Conservation (phyloP, 2,888 invertebrate genomes). For the Patella ulyssiponensis region DNA sequence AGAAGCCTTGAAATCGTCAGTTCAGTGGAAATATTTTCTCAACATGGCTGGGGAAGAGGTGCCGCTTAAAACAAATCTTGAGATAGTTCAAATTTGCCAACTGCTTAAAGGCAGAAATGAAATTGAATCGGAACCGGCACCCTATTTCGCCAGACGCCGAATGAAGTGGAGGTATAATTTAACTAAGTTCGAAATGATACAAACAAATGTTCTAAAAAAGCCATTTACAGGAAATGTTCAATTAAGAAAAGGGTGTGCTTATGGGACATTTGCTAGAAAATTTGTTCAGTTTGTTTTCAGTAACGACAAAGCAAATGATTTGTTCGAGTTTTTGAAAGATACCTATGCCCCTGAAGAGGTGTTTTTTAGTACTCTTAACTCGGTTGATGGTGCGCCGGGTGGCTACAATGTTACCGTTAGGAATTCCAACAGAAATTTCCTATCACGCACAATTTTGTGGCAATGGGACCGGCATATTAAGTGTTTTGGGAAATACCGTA, state of each 20-base stretch:
- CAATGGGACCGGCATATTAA: slow-evolving; percentile 33
- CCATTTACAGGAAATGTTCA: slow-evolving; percentile 40
- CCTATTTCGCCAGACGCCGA: slow-evolving; percentile 30
- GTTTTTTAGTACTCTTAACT: slow-evolving; percentile 65
- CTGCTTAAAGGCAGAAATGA: slow-evolving; percentile 68
- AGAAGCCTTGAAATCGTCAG: slow-evolving; percentile 29
- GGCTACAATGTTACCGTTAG: slow-evolving; percentile 49
- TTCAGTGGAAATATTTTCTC: slow-evolving; percentile 68
- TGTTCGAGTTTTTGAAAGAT: slow-evolving; percentile 62
- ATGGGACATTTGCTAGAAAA: slow-evolving; percentile 57
- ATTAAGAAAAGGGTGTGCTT: slow-evolving; percentile 64
- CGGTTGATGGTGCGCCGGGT: slow-evolving; percentile 55
- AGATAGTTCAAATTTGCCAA: slow-evolving; percentile 65
- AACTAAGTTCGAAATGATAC: slow-evolving; percentile 27
- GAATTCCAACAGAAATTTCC: slow-evolving; percentile 41
- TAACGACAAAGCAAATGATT: slow-evolving; percentile 46
- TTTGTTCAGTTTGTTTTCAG: slow-evolving; percentile 61
- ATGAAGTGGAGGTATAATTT: slow-evolving; percentile 35
- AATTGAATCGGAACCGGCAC: slow-evolving; percentile 51
- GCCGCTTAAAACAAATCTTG: slow-evolving; percentile 67
- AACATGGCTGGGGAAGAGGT: slow-evolving; percentile 69
- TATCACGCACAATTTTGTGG: slow-evolving; percentile 55
- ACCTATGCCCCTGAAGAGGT: slow-evolving; percentile 68
- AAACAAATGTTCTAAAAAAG: slow-evolving; percentile 38
- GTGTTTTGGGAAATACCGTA: slow-evolving; percentile 40